Evolutionary conservation across 1,140 invertebrate genomes (phyloP).

Genomic region (Uloborus diversus): DNA sequence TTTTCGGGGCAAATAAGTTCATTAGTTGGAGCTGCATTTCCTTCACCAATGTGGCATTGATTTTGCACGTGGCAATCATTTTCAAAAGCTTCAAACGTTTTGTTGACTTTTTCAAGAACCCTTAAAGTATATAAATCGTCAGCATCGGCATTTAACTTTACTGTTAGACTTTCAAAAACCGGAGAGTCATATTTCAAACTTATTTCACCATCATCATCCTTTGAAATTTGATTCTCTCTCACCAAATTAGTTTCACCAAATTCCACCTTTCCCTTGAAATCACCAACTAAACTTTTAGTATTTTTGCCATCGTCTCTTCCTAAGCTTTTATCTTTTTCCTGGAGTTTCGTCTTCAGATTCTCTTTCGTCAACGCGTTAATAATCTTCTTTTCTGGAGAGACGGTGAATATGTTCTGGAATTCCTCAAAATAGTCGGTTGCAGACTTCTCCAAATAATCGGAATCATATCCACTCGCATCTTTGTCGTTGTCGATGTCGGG

Average conservation of each 20-base stretch:
- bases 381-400: constrained; percentile 17
- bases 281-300: background rate
- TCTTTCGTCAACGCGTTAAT: constrained; percentile 13
- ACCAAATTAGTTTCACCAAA: background rate
- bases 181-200: background rate
- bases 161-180: background rate
- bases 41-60: no score
- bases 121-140: no score
- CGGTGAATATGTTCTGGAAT: constrained; percentile 28
- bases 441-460: constrained; percentile 12
- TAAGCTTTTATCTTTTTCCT: background rate
- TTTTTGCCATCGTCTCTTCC: background rate
- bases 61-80: no score
- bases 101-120: no score
- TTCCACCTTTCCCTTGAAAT: background rate
- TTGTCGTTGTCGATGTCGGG: background rate
- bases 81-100: no score
- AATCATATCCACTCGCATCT: no score
- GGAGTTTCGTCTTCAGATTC: background rate
- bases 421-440: constrained; percentile 20
- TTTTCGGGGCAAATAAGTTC: no score
- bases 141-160: no score
- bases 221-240: background rate
- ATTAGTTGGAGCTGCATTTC: no score
- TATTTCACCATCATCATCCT: background rate